Evolutionary conservation across 2,113 vertebrate species (phyloP), one percentile per base, ranked within the genome.

Genomic region (Xiphias gladius): DNA sequence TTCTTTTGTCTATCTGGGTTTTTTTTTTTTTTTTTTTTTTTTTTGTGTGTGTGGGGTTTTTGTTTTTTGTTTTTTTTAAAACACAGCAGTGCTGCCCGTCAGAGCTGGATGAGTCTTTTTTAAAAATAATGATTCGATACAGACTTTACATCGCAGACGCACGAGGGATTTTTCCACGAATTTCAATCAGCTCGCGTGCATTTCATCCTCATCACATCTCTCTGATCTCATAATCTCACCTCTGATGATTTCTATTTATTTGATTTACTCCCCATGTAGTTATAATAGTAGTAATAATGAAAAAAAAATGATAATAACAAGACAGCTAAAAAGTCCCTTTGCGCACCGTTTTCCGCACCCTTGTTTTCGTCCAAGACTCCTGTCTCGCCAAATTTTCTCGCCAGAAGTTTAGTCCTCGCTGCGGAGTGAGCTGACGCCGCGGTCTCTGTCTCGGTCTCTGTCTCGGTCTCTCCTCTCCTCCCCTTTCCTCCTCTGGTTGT

Each of bases 331-430:
- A 79, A 81, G 70, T 82, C 20, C 17, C 52, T 76, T 91, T 89
- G 32, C 32, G 32, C 32, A 35, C 32, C 80, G 72, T 90, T 85
- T 77, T 50, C 68, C 50, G 22, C 81, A 59, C 64, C 84, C 65
- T 66, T 76, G 35, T 58, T 73, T 73, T 7, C 7, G 26, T 70
- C 72, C 50, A 55, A 68, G 50, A 58, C 67, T 74, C 10, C 48
- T 43, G 10, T 63, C 92, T 94, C 89, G 93, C 92, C 94, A 59
- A 79, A 24, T 80, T 13, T 74, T 68, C 81, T n/a, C 54, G 66
- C 80, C 79, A 63, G 87, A 92, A 93, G 90, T 94, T 93, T 61
- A 80, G 62, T 92, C 88, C 73, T 84, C 65, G 75, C 65, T 22
- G 75, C 68, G 64, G 68, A 86, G 74, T 59, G 74, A 43, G 48